Conservation (phyloP, 2,797 vertebrate genomes). For the Enoplosus armatus region DNA sequence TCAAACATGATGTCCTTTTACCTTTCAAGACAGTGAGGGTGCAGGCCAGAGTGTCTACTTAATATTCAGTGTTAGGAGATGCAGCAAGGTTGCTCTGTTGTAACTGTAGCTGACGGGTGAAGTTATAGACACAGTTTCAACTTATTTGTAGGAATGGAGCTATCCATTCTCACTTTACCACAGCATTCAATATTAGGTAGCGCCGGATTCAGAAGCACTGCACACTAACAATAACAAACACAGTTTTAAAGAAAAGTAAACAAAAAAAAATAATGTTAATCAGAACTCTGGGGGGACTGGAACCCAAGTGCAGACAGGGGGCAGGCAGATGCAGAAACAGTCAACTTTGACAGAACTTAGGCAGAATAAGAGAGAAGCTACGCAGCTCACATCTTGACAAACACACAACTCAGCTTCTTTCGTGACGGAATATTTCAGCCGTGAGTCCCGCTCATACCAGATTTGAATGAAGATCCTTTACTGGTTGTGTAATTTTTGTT, state of each 20-base stretch:
- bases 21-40: constrained; percentile 14
- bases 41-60: constrained; percentile 23
- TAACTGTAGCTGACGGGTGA: constrained; percentile 3
- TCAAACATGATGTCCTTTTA: constrained; percentile 23
- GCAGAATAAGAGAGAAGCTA: too few relatives aligned
- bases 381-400: too few relatives aligned
- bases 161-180: not conserved
- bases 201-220: not conserved
- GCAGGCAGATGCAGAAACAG: too few relatives aligned
- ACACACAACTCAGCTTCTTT: too few relatives aligned
- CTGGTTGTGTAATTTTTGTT: not conserved
- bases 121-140: not conserved
- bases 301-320: too few relatives aligned
- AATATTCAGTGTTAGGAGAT: constrained; percentile 44
- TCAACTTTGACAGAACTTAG: too few relatives aligned
- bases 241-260: too few relatives aligned
- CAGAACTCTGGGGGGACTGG: too few relatives aligned
- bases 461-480: not conserved
- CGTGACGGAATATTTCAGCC: too few relatives aligned
- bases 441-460: not conserved
- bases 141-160: not conserved
- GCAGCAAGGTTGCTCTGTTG: not conserved
- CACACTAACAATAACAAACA: too few relatives aligned
- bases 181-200: not conserved
- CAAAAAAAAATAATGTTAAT: too few relatives aligned